Evolutionary conservation across 2,888 invertebrate species (phyloP), one percentile per base, ranked within the genome.

Genomic region (Eupithecia insigniata): DNA sequence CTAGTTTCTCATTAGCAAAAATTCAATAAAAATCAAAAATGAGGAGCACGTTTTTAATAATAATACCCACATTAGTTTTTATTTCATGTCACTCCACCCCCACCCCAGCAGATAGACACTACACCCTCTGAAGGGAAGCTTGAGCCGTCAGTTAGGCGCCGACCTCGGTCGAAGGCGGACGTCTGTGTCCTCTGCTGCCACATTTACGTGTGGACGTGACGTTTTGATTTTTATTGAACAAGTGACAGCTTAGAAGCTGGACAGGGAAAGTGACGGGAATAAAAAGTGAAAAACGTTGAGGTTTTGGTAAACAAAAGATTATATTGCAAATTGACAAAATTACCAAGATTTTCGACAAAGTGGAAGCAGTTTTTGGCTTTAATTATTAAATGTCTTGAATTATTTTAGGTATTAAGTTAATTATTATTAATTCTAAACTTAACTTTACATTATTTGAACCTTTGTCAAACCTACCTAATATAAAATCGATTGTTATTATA

Each of bases 141-240:
- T 14, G 14, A 55, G 60, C 28, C 60, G 60, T 18, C 60, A 60
- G 60, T 60, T 30, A 30, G 60, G 60, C 60, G 60, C 60, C 60
- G 30, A 60, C 30, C 60, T 28, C 60, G 30, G 30, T 28, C 30
- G 60, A 30, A 8, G 60, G 2, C 30, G 60, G 18, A 18, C 60
- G 60, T 30, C 58, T 60, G 30, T 30, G 26, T 60, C 26, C 14
- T 8, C 30, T 7, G 28, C 8, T 8, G 60, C 16, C 26, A 1
- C 30, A 30, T 3, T 60, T 18, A 30, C 60, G 60, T 28, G 58
- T 60, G 28, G 16, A 60, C 28, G 30, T 60, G 30, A 60, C 60
- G 55, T 55, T 55, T 12, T 55, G 55, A 55, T 55, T 14, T n/a
- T 55, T 55, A 55, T 55, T 55, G 55, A 55, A 55, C 60, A 60